These are phyloP conservation scores for Chironomus riparius DNA, from an alignment of 2,888 invertebrate species.

Conservation along the genomic window DNA sequence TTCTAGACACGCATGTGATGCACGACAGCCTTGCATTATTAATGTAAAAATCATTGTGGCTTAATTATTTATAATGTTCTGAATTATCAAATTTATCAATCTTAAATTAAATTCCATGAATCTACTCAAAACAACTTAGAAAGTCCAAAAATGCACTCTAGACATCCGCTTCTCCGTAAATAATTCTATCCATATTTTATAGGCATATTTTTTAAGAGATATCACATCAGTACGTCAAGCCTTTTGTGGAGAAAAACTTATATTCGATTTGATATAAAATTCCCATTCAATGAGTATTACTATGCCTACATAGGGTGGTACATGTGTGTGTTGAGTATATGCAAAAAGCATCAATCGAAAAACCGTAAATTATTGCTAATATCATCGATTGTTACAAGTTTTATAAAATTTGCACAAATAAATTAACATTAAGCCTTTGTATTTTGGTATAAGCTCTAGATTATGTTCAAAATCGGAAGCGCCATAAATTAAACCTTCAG, in stretches of 20 bases:
- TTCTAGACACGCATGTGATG: no score
- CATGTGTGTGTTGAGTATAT: neutral
- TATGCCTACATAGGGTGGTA: neutral
- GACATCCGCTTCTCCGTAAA: no score
- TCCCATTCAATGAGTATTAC: neutral
- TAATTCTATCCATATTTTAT: no score
- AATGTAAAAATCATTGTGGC: no score
- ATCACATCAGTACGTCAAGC: neutral
- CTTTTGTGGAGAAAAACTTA: neutral
- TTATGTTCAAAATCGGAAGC: conserved; percentile 5
- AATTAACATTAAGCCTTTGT: conserved; percentile 11
- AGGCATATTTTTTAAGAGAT: neutral
- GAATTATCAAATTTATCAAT: no score
- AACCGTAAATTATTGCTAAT: conserved; percentile 3
- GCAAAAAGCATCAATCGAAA: neutral
- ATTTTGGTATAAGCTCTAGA: conserved; percentile 5
- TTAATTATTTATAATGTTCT: no score
- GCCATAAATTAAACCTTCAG: conserved; percentile 14
- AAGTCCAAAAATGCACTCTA: no score
- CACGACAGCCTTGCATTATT: no score
- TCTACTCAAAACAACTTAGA: no score
- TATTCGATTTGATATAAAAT: neutral
- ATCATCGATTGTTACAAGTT: conserved; percentile 2
- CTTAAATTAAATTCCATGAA: no score
- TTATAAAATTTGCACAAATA: conserved; percentile 8